Evolutionary conservation across 92 coral and sea anemone genomes (phyloP).

Genomic region (Zoanthus solanderi): DNA sequence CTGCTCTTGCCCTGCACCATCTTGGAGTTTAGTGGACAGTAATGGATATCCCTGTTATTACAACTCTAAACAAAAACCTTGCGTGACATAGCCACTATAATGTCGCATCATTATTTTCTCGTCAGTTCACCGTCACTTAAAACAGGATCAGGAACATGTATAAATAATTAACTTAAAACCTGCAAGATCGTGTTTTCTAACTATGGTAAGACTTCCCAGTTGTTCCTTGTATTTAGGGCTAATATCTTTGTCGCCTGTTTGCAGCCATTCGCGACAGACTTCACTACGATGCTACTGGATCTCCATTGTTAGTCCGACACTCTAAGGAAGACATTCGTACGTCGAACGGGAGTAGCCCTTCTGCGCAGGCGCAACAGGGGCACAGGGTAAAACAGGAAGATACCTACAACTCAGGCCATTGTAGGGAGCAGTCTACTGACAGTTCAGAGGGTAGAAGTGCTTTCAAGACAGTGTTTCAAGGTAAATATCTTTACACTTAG

Average conservation of each 20-base stretch:
- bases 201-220: too few relatives aligned
- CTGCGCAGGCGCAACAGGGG: conserved; percentile 43
- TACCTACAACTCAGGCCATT: background rate
- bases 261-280: conserved; percentile 43
- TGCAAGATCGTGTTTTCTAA: too few relatives aligned
- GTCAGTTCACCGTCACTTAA: too few relatives aligned
- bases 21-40: too few relatives aligned
- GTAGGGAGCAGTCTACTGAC: conserved; percentile 23
- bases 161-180: too few relatives aligned
- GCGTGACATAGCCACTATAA: too few relatives aligned
- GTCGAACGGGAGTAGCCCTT: conserved; percentile 11
- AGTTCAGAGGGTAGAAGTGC: conserved; percentile 75
- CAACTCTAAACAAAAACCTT: too few relatives aligned
- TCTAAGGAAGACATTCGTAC: background rate
- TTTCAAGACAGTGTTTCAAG: conserved; percentile 85
- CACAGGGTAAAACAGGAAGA: conserved; percentile 30
- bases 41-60: too few relatives aligned
- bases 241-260: background rate
- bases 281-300: conserved; percentile 28
- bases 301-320: conserved; percentile 5
- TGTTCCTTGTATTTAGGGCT: background rate
- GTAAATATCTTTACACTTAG: conserved; percentile 16
- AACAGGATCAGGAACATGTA: too few relatives aligned
- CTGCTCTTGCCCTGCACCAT: too few relatives aligned
- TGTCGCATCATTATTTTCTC: too few relatives aligned